Evolutionary conservation across 2,797 vertebrate species (phyloP).

Genomic region (Karalla daura): DNA sequence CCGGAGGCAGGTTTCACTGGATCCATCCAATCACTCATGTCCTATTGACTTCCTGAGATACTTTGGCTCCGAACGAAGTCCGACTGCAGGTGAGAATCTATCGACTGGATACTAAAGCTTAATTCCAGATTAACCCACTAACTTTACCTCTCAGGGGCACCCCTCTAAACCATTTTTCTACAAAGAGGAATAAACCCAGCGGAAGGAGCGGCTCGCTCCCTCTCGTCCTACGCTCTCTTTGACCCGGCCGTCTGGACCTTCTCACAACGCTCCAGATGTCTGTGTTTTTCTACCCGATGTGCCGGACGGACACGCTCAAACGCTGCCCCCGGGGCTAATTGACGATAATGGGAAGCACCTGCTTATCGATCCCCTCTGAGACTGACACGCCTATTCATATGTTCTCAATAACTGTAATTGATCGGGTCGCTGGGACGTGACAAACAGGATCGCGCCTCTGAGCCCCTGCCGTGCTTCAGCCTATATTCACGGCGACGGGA

Average conservation of each 20-base stretch:
- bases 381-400: slow-evolving; percentile 52
- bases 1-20: slow-evolving; percentile 24
- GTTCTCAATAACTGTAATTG: slow-evolving; percentile 60
- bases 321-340: slow-evolving; percentile 46
- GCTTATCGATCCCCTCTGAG: slow-evolving; percentile 58
- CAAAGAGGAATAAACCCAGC: slow-evolving; percentile 7
- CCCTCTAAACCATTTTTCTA: slow-evolving; percentile 26
- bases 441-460: slow-evolving; percentile 40
- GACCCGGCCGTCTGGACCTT: slow-evolving; percentile 9
- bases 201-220: slow-evolving; percentile 9
- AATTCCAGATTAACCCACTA: slow-evolving; percentile 59
- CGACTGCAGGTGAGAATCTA: slow-evolving; percentile 38
- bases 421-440: slow-evolving; percentile 44
- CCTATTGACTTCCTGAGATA: slow-evolving; percentile 25
- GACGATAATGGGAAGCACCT: slow-evolving; percentile 52
- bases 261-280: not conserved
- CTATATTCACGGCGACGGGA: not conserved
- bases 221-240: not conserved
- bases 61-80: slow-evolving; percentile 31
- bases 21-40: slow-evolving; percentile 41
- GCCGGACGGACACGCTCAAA: slow-evolving; percentile 29
- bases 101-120: slow-evolving; percentile 28
- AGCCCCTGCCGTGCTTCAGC: slow-evolving; percentile 8
- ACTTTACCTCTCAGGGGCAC: slow-evolving; percentile 29
- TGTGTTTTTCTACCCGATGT: slow-evolving; percentile 27